Conservation (phyloP, 2,888 invertebrate species). For the Alentia gelatinosa region DNA sequence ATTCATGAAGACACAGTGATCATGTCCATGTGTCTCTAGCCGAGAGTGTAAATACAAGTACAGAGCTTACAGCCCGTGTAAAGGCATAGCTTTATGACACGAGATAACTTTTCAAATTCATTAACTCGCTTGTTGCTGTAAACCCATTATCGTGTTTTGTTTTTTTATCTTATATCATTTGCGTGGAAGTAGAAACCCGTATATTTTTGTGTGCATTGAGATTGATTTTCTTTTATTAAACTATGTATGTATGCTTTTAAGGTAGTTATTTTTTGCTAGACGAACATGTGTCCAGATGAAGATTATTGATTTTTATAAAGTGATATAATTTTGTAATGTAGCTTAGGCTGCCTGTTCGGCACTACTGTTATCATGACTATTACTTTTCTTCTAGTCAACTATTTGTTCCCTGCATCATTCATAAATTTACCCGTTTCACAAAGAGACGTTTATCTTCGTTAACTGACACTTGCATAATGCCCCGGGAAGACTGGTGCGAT, state of each 20-base stretch:
- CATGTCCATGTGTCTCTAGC: background rate
- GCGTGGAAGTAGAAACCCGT: background rate
- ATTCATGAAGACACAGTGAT: background rate
- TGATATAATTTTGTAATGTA: background rate
- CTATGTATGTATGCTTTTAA: background rate
- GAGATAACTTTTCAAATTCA: background rate
- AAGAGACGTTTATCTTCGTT: background rate
- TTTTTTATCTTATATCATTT: background rate
- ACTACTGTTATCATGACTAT: background rate
- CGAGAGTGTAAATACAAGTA: background rate
- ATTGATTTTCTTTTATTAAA: background rate
- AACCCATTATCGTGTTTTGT: background rate
- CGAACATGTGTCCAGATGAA: background rate
- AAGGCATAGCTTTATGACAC: background rate
- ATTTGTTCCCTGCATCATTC: background rate
- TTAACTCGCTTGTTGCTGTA: no score
- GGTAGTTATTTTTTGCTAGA: background rate
- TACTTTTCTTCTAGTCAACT: slow-evolving; percentile 5
- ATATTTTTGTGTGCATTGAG: background rate
- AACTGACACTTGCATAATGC: background rate
- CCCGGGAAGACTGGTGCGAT: background rate
- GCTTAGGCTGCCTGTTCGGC: background rate
- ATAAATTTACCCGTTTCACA: background rate
- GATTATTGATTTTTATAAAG: background rate
- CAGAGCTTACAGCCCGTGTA: background rate